Evolutionary conservation across 64 coral and sea anemone species (phyloP).

Genomic region (Astreopora myriophthalma): DNA sequence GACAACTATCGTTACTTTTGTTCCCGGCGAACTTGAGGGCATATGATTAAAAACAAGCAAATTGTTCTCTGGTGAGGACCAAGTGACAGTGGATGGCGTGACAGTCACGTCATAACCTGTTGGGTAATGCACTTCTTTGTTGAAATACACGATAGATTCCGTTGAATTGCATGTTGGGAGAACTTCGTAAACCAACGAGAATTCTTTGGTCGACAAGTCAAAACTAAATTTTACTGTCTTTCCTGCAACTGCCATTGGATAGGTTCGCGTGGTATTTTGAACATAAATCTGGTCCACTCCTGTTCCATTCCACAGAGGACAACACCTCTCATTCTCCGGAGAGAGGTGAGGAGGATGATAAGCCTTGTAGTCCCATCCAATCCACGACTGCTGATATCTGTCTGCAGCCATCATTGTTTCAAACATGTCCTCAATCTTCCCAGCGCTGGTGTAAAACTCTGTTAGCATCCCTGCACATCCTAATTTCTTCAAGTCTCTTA

Average conservation of each 20-base stretch:
- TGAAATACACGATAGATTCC: constrained; percentile 73
- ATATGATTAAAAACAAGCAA: constrained; percentile 5
- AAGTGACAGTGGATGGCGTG: constrained; percentile 38
- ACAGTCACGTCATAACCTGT: constrained; percentile 43
- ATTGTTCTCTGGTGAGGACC: constrained; percentile 25
- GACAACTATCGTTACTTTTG: background rate
- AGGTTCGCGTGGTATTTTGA: constrained; percentile 63
- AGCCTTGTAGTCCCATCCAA: constrained; percentile 88
- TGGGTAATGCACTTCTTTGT: constrained; percentile 74
- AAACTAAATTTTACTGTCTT: constrained; percentile 71
- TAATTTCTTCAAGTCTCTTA: constrained; percentile 67
- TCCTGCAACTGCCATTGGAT: constrained; percentile 83
- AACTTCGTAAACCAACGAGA: constrained; percentile 59
- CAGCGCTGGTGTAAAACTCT: constrained; percentile 61
- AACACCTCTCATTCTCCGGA: background rate
- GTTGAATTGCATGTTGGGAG: constrained; percentile 62
- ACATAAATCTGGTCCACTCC: constrained; percentile 70
- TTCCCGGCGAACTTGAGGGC: background rate
- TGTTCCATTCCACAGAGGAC: constrained; percentile 60
- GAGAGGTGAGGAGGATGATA: constrained; percentile 41
- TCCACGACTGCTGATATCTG: constrained; percentile 80
- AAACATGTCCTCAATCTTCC: constrained; percentile 36
- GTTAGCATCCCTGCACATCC: constrained; percentile 94
- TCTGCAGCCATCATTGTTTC: constrained; percentile 85
- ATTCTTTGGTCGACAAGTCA: constrained; percentile 66